phyloP scores from a whole-genome alignment of 1,140 invertebrate genomes.

The Dendroctonus ponderosae region DNA sequence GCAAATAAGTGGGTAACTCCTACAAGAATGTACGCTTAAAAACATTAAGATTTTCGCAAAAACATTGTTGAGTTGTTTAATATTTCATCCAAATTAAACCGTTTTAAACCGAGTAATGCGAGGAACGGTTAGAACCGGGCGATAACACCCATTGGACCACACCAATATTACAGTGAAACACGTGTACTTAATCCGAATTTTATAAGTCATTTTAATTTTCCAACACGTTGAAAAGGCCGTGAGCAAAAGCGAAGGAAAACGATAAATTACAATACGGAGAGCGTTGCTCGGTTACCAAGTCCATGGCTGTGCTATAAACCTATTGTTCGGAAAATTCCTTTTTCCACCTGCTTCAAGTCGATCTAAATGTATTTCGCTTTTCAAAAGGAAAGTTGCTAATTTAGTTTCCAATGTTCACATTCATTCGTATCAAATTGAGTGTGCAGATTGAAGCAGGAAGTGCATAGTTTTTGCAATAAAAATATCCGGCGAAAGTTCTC shows the following conservation, averaged over 20 bases:
- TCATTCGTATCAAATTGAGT: conserved; percentile 15
- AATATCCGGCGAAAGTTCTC: no score
- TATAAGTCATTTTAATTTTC: conserved; percentile 10
- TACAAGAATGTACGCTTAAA: no score
- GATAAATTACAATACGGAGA: conserved; percentile 27
- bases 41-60: no score
- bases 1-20: no score
- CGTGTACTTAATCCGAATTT: conserved; percentile 9
- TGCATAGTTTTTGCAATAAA: not conserved
- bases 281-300: conserved; percentile 14
- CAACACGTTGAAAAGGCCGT: conserved; percentile 4
- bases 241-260: conserved; percentile 4
- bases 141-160: not conserved
- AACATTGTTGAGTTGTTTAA: not conserved
- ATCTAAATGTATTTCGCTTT: conserved; percentile 5
- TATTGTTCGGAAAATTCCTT: conserved; percentile 26
- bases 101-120: not conserved
- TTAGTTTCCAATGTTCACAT: conserved; percentile 13
- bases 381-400: conserved; percentile 11
- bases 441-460: not conserved
- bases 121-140: not conserved
- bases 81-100: not conserved
- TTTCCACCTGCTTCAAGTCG: conserved; percentile 18
- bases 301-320: conserved; percentile 8
- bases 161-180: not conserved